These are phyloP conservation scores for Chunga burmeisteri DNA, from an alignment of 2,113 vertebrate genomes.

Conservation along the genomic window DNA sequence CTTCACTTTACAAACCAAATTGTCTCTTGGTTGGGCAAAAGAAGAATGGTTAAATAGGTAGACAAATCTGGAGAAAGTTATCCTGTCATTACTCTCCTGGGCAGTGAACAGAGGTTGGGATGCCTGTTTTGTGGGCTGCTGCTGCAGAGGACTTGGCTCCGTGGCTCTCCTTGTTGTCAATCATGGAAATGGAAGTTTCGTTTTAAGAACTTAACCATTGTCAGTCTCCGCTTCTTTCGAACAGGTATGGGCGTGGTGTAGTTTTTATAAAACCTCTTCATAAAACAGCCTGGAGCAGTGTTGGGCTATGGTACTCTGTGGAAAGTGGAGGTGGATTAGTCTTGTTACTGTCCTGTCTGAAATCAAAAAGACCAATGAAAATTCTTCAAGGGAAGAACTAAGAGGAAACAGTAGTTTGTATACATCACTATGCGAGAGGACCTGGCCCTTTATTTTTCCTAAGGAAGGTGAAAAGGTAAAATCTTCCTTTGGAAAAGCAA, in stretches of 20 bases:
- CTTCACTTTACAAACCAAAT: not conserved
- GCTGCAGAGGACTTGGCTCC: not conserved
- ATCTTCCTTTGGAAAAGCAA: not conserved
- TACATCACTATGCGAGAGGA: fast-evolving
- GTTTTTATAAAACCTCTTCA: not conserved
- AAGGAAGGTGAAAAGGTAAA: not conserved
- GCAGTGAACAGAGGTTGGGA: not conserved
- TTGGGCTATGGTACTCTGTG: not conserved
- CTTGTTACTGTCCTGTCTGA: not conserved
- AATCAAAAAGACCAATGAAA: not conserved
- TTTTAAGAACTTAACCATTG: not conserved
- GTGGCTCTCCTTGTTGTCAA: not conserved
- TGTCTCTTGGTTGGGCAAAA: not conserved
- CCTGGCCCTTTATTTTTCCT: not conserved
- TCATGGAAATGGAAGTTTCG: not conserved
- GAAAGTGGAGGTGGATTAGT: not conserved
- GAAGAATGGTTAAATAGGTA: not conserved
- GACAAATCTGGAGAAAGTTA: not conserved
- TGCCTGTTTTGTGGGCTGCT: not conserved
- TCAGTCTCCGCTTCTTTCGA: not conserved
- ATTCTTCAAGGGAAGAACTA: not conserved
- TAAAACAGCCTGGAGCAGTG: not conserved
- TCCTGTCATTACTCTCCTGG: not conserved
- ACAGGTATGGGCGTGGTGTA: not conserved
- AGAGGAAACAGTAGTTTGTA: not conserved